These are phyloP conservation scores for Allygus modestus DNA, from an alignment of 2,888 invertebrate species.

Conservation along the genomic window DNA sequence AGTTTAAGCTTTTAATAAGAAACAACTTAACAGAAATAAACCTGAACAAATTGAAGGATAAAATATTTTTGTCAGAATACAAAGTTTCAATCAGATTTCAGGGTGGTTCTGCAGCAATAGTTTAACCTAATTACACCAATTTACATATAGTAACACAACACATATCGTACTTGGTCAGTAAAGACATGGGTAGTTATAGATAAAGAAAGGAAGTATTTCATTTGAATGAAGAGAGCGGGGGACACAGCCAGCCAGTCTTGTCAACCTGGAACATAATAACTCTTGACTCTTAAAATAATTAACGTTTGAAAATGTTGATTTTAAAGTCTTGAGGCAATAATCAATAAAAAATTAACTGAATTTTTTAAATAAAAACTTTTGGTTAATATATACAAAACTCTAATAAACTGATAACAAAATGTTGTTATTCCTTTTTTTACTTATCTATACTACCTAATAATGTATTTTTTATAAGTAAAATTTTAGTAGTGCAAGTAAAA, in stretches of 20 bases:
- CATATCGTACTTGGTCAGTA: neutral
- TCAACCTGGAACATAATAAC: neutral
- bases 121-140: neutral
- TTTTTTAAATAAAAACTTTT: too few species aligned
- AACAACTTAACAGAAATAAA: neutral
- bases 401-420: too few species aligned
- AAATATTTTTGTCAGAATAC: neutral
- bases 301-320: too few species aligned
- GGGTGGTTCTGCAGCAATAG: neutral
- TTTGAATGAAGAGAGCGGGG: neutral
- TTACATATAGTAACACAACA: neutral
- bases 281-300: too few species aligned
- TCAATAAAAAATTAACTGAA: too few species aligned
- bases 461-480: too few species aligned
- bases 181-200: neutral
- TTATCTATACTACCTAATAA: too few species aligned
- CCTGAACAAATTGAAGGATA: neutral
- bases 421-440: too few species aligned
- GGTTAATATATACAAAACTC: too few species aligned
- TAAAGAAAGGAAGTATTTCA: neutral
- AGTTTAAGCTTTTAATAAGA: neutral
- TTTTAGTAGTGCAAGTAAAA: too few species aligned
- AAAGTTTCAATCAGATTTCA: neutral
- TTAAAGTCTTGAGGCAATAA: too few species aligned
- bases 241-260: conserved; percentile 48